These are phyloP conservation scores for Epiblema foenella DNA, from an alignment of 2,888 invertebrate species.

Conservation along the genomic window DNA sequence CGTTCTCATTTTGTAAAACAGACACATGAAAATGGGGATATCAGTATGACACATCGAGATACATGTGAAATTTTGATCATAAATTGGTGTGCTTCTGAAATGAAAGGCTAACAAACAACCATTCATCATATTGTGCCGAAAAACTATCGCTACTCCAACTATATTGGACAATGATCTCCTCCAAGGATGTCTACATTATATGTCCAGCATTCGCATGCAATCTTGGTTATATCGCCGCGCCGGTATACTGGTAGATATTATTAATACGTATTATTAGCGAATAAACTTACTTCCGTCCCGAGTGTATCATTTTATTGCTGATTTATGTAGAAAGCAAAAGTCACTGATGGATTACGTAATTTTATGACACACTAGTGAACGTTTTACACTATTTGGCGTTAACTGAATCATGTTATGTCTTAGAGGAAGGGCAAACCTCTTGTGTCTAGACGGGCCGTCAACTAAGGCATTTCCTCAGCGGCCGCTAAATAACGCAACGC, in stretches of 20 bases:
- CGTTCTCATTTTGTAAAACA: not conserved
- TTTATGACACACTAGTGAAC: not conserved
- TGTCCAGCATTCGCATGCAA: too few relatives aligned
- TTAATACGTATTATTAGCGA: not conserved
- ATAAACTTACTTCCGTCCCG: not conserved
- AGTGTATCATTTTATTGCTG: not conserved
- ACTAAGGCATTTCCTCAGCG: not conserved
- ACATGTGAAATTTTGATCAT: too few relatives aligned
- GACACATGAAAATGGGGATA: not conserved
- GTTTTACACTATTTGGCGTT: not conserved
- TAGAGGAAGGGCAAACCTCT: not conserved
- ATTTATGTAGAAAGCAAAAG: not conserved
- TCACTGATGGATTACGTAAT: not conserved
- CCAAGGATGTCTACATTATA: too few relatives aligned
- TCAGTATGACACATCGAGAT: too few relatives aligned
- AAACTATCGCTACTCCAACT: too few relatives aligned
- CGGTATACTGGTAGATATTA: too few relatives aligned
- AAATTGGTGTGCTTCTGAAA: too few relatives aligned
- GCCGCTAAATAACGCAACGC: constrained; percentile 23
- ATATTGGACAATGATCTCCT: too few relatives aligned
- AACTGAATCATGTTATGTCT: too few relatives aligned
- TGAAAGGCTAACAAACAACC: too few relatives aligned
- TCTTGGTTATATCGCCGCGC: too few relatives aligned
- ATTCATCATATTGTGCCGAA: too few relatives aligned
- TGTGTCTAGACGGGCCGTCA: not conserved